Conservation (phyloP, 2,888 invertebrate genomes). For the Agrochola lota region DNA sequence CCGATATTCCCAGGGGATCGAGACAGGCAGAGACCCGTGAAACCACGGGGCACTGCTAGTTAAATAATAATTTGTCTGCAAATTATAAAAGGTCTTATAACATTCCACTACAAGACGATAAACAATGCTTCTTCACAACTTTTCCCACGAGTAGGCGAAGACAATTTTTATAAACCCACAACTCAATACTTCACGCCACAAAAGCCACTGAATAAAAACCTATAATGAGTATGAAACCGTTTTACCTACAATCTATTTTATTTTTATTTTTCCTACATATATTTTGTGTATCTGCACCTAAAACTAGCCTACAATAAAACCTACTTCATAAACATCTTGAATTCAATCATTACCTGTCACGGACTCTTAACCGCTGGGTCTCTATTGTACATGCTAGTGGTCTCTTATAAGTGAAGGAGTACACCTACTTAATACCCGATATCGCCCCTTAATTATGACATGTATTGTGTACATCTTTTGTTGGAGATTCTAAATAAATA, state of each 20-base stretch:
- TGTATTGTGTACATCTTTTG: no score
- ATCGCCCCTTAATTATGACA: no score
- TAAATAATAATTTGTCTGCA: not conserved
- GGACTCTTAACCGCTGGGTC: no score
- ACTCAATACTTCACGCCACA: not conserved
- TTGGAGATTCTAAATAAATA: no score
- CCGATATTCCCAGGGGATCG: no score
- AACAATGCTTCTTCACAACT: constrained; percentile 1
- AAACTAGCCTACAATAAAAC: not conserved
- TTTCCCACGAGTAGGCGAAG: not conserved
- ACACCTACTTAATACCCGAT: no score
- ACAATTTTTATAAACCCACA: not conserved
- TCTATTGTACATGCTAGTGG: no score
- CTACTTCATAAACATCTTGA: not conserved
- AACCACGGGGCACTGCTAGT: no score
- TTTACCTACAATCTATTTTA: not conserved
- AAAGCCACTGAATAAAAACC: not conserved
- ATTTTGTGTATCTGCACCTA: constrained; percentile 18
- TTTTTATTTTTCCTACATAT: not conserved
- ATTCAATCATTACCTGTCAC: not conserved
- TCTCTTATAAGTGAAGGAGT: no score
- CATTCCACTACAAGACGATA: not conserved
- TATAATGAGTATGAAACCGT: not conserved
- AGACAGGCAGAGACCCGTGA: no score
- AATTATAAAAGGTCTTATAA: not conserved